phyloP scores from a whole-genome alignment of 2,797 vertebrate genomes.

The Tangara arthus region DNA sequence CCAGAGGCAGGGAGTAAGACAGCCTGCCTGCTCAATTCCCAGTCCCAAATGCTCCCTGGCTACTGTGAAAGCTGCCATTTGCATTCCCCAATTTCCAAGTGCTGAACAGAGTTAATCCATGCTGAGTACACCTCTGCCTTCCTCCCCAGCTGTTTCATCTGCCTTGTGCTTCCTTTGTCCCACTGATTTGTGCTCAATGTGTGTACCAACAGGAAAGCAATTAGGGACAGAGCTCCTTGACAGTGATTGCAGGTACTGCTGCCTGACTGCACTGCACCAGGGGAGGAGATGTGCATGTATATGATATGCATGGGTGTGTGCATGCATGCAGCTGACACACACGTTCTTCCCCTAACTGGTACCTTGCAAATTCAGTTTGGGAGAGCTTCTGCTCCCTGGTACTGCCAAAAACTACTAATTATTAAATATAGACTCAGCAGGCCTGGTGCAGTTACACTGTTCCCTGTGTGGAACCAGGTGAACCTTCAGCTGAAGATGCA shows the following conservation, averaged over 20 bases:
- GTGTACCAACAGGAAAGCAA: not conserved
- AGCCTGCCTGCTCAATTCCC: conserved; percentile 5
- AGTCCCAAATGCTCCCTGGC: not conserved
- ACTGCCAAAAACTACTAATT: not conserved
- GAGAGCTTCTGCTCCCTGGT: not conserved
- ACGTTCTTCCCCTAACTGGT: not conserved
- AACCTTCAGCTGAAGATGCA: not conserved
- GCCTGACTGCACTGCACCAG: not conserved
- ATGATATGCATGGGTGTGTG: not conserved
- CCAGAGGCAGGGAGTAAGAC: not conserved
- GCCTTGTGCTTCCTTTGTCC: not conserved
- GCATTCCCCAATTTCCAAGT: not conserved
- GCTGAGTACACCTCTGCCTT: not conserved
- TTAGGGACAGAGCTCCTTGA: not conserved
- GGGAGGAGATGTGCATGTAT: not conserved
- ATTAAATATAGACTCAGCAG: not conserved
- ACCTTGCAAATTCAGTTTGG: not conserved
- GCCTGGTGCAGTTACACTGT: not conserved
- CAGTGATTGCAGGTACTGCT: not conserved
- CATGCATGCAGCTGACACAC: not conserved
- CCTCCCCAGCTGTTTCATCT: not conserved
- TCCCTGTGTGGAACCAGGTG: not conserved
- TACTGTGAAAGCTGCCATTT: not conserved
- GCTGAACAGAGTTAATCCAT: not conserved
- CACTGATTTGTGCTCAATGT: rapidly evolving